Base-by-base conservation (phyloP, 2,797 vertebrate species). In the Lepilemur ruficaudatus region DNA sequence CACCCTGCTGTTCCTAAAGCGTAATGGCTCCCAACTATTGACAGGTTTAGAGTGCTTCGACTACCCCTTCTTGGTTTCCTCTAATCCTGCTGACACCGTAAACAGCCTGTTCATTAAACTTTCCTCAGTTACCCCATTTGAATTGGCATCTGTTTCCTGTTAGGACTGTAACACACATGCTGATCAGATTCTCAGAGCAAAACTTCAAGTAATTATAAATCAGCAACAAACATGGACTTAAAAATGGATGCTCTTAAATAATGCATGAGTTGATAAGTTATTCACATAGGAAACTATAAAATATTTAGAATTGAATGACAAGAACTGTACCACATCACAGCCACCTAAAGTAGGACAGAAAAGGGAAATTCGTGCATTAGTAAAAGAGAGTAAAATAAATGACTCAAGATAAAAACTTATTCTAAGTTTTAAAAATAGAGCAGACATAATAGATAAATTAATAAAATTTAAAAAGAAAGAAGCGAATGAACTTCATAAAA, bases 261-360 rank as follows among this genome's bases (percentile, higher is more conserved):
- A 57, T 38, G 30, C 67, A 8, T 17, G 35, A 63, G 28, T 38
- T 41, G 32, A 25, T 91, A 48, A 83, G 89, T 35, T 48, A 67
- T 73, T 84, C 83, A 80, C 72, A 20, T 3, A 30, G 88, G 35
- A 91, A 79, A 23, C 61, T 7, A 32, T 30, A 41, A 73, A 72
- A 79, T 52, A 30, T 38, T 59, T 48, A n/a, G 30, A 59, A 46
- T 9, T 20, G 65, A 38, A 46, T 18, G 72, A 7, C 25, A 48
- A 18, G 48, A 20, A 57, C 35, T 7, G 0, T 5, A 12, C 38
- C 11, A 3, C 14, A 14, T 7, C 5, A 7, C 6, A 35, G 35
- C 14, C 46, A 30, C 18, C 38, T 38, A 17, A 1, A 28, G 75
- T 14, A 5, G 79, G 38, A 35, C 17, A 48, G 20, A 6, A 20